phyloP scores from a whole-genome alignment of 1,140 invertebrate species.

The Orius insidiosus region DNA sequence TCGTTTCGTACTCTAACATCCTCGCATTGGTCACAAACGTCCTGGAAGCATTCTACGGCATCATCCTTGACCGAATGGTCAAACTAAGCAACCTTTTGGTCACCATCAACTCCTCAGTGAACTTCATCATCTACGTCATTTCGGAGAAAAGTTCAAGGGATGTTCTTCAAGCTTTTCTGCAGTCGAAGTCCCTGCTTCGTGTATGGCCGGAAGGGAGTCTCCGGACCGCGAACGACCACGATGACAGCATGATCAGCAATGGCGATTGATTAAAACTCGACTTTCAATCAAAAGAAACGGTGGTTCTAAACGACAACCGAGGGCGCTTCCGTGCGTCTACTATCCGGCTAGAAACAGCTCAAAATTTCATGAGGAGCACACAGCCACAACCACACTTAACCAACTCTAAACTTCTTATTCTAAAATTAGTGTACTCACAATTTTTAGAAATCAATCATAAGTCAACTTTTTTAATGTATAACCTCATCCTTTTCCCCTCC shows the following conservation, averaged over 20 bases:
- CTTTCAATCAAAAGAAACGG: conserved; percentile 27
- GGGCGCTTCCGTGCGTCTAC: conserved; percentile 41
- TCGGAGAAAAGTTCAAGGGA: conserved; percentile 88
- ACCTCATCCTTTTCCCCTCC: too few relatives aligned
- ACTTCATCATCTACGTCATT: conserved; percentile 96
- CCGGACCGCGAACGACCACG: conserved; percentile 46
- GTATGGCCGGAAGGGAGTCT: conserved; percentile 39
- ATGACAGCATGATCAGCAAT: conserved; percentile 57
- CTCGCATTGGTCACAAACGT: conserved; percentile 78
- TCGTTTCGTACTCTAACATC: conserved; percentile 92
- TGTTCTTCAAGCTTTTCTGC: conserved; percentile 77
- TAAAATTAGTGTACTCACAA: too few relatives aligned
- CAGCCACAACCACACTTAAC: conserved; percentile 16
- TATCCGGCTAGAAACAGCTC: conserved; percentile 29
- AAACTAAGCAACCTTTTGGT: conserved; percentile 82
- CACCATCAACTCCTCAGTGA: conserved; percentile 90
- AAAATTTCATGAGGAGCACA: conserved; percentile 9
- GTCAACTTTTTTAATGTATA: too few relatives aligned
- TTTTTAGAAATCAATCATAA: too few relatives aligned
- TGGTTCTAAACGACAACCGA: conserved; percentile 21
- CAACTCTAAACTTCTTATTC: too few relatives aligned
- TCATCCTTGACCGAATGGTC: conserved; percentile 54
- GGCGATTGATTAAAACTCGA: conserved; percentile 32
- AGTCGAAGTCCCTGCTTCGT: conserved; percentile 34
- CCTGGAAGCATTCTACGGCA: conserved; percentile 56